Percentiles rank a stretch among this genome's conserved stretches.
Evolutionary conservation across 2,797 vertebrate genomes (phyloP).

Genomic region (Sebastes taczanowskii): DNA sequence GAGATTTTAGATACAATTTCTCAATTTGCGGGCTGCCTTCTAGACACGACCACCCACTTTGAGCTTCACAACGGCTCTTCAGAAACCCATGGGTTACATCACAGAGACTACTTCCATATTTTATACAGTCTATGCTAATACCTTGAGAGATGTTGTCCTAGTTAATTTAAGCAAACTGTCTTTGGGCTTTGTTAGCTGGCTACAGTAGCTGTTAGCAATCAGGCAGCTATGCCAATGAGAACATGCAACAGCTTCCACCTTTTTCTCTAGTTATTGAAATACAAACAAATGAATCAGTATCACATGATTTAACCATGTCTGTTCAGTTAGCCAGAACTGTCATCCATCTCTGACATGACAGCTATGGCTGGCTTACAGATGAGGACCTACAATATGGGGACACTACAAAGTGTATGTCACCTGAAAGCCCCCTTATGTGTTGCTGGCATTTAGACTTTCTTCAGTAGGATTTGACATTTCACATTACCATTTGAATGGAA

Average conservation of each 20-base stretch:
- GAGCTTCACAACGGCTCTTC: too few species aligned
- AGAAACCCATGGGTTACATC: too few species aligned
- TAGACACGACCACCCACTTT: too few species aligned
- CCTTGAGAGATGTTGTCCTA: background rate
- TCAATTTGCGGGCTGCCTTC: too few species aligned
- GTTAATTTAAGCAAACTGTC: background rate
- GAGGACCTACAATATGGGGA: constrained; percentile 21
- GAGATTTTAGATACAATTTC: too few species aligned
- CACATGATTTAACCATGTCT: background rate
- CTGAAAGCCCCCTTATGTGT: constrained; percentile 37
- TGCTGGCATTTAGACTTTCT: constrained; percentile 44
- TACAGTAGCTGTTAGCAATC: background rate
- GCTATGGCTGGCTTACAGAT: constrained; percentile 4
- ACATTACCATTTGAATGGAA: constrained; percentile 47
- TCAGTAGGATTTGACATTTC: constrained; percentile 53
- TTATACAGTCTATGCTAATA: too few species aligned
- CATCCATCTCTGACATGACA: constrained; percentile 37
- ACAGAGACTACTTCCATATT: too few species aligned
- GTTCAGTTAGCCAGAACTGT: background rate
- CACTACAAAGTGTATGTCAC: constrained; percentile 43
- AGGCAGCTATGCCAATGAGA: background rate
- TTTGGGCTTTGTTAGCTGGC: background rate
- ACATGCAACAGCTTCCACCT: background rate
- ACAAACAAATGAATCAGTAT: constrained; percentile 7
- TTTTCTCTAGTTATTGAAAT: background rate